Conservation (phyloP, 2,888 invertebrate genomes). For the Pasiphila rectangulata region DNA sequence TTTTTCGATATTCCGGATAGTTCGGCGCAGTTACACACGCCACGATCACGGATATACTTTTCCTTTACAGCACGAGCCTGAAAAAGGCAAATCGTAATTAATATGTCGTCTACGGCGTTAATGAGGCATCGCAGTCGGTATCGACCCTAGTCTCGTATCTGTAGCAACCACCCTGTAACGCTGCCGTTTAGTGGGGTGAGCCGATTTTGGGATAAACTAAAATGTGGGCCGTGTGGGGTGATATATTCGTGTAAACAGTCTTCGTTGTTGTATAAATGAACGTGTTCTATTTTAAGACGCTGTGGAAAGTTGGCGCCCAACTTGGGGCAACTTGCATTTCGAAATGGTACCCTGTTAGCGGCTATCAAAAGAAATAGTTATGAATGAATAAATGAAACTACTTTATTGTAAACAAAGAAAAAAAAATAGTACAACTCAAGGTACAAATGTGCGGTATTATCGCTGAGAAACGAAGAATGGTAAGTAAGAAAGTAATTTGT, state of each 20-base stretch:
- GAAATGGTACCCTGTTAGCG: neutral
- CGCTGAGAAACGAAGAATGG: too few species aligned
- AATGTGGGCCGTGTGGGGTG: neutral
- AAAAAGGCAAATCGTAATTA: slow-evolving; percentile 27
- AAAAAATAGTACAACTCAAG: too few species aligned
- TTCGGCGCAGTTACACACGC: too few species aligned
- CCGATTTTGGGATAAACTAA: slow-evolving; percentile 4
- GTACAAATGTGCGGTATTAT: too few species aligned
- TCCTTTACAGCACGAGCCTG: slow-evolving; percentile 1
- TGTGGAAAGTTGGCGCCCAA: neutral
- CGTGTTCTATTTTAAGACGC: neutral
- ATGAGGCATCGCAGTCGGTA: slow-evolving; percentile 29
- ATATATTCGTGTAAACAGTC: neutral
- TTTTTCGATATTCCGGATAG: too few species aligned
- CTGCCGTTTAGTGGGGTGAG: slow-evolving; percentile 6
- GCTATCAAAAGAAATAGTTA: neutral
- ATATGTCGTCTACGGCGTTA: slow-evolving; percentile 30
- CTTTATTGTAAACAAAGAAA: too few species aligned
- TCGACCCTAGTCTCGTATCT: slow-evolving; percentile 22
- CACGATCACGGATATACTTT: slow-evolving; percentile 2
- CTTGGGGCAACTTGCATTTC: neutral
- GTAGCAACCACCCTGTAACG: slow-evolving; percentile 7
- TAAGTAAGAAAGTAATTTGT: too few species aligned
- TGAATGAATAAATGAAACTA: too few species aligned
- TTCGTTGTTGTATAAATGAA: neutral